phyloP scores from a whole-genome alignment of 1,140 invertebrate genomes.

The Psix sp. region DNA sequence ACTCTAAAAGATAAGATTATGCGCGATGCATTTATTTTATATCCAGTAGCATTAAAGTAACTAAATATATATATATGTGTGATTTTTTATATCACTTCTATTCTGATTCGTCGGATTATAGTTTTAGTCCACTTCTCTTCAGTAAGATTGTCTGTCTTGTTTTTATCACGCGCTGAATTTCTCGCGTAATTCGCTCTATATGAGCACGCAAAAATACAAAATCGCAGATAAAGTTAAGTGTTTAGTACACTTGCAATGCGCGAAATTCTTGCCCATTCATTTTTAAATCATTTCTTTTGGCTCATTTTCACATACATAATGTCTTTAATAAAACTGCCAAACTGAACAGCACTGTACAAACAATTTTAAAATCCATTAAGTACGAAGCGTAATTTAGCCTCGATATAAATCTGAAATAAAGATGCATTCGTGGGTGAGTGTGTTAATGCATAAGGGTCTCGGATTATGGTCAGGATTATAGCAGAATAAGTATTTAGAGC shows the following conservation, averaged over 20 bases:
- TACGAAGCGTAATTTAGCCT: slow-evolving; percentile 41
- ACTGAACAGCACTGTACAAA: slow-evolving; percentile 42
- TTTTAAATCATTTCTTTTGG: slow-evolving; percentile 19
- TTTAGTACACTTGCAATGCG: slow-evolving; percentile 18
- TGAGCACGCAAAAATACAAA: slow-evolving; percentile 40
- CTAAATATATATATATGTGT: slow-evolving; percentile 46
- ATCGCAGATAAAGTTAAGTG: slow-evolving; percentile 52
- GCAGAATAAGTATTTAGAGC: slow-evolving; percentile 20
- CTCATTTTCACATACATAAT: slow-evolving; percentile 11
- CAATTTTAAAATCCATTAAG: slow-evolving; percentile 57
- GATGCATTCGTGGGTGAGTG: slow-evolving; percentile 43
- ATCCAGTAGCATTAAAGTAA: slow-evolving; percentile 56
- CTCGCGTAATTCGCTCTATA: slow-evolving; percentile 39
- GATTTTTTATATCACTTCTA: slow-evolving; percentile 34
- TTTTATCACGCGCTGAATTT: slow-evolving; percentile 38
- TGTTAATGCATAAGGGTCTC: slow-evolving; percentile 50
- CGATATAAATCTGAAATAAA: slow-evolving; percentile 54
- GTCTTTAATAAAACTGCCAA: slow-evolving; percentile 40
- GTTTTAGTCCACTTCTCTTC: slow-evolving; percentile 46
- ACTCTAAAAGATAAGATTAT: slow-evolving; percentile 53
- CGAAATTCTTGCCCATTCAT: slow-evolving; percentile 28
- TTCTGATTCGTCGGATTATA: slow-evolving; percentile 31
- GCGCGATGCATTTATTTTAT: slow-evolving; percentile 41
- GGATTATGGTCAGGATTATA: slow-evolving; percentile 48
- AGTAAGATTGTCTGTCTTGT: slow-evolving; percentile 30